Conservation (phyloP, 2,888 invertebrate species). For the Ennomos quercinarius region DNA sequence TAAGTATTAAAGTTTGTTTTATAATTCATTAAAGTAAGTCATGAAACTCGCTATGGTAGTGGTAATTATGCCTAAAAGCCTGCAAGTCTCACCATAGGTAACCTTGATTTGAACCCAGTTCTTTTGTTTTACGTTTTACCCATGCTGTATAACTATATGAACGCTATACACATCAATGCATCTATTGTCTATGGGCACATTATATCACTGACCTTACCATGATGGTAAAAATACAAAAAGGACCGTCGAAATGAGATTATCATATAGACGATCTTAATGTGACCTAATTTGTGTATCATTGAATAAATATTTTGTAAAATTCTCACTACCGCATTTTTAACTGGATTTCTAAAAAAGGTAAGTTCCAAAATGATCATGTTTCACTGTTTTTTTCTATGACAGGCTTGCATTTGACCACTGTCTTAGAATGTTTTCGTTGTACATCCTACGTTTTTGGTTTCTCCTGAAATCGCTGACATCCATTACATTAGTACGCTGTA, state of each 20-base stretch:
- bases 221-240: slow-evolving; percentile 38
- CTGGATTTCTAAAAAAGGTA: not conserved
- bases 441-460: too few relatives aligned
- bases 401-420: too few relatives aligned
- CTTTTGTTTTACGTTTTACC: slow-evolving; percentile 39
- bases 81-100: slow-evolving; percentile 24
- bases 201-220: slow-evolving; percentile 42
- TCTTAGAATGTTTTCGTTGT: too few relatives aligned
- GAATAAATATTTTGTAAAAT: not conserved
- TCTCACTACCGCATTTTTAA: slow-evolving; percentile 10
- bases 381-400: too few relatives aligned
- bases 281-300: slow-evolving; percentile 19
- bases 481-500: too few relatives aligned
- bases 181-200: slow-evolving; percentile 37
- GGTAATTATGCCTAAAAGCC: too few relatives aligned
- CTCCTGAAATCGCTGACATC: too few relatives aligned
- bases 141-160: slow-evolving; percentile 25
- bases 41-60: too few relatives aligned
- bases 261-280: slow-evolving; percentile 21
- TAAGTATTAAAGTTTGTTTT: too few relatives aligned
- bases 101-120: slow-evolving; percentile 39
- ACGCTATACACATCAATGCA: slow-evolving; percentile 26
- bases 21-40: too few relatives aligned
- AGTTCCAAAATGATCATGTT: too few relatives aligned
- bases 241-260: slow-evolving; percentile 31